phyloP scores from a whole-genome alignment of 2,113 vertebrate species.

The Callithrix jacchus region DNA sequence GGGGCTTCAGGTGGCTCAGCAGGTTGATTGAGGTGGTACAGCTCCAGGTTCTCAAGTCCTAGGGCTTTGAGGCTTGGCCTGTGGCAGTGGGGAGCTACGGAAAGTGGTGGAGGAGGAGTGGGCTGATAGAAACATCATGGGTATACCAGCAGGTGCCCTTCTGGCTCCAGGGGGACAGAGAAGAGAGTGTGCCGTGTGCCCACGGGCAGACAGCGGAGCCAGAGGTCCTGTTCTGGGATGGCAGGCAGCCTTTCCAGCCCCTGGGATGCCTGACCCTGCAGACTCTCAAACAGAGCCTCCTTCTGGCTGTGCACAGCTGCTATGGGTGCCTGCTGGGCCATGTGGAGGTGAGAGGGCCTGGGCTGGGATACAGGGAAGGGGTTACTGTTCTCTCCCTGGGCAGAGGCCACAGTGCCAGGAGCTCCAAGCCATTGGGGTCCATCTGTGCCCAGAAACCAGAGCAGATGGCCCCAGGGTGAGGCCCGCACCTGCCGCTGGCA shows the following conservation, averaged over 20 bases:
- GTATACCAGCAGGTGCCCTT: not conserved
- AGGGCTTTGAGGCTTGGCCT: not conserved
- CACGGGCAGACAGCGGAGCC: constrained; percentile 69
- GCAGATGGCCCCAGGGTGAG: fast-evolving
- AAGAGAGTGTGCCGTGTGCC: constrained; percentile 85
- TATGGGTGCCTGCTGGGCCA: constrained; percentile 74
- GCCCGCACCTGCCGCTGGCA: not conserved
- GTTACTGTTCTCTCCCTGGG: constrained; percentile 31
- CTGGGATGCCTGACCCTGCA: constrained; percentile 80
- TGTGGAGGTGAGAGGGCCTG: constrained; percentile 63
- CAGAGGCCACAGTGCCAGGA: constrained; percentile 75
- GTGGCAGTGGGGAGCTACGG: not conserved
- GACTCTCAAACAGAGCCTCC: constrained; percentile 83
- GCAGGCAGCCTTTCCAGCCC: constrained; percentile 62
- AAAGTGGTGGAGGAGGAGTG: not conserved
- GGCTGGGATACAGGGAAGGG: fast-evolving
- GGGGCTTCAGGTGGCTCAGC: not conserved
- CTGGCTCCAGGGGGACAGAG: constrained; percentile 68
- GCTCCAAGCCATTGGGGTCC: not conserved
- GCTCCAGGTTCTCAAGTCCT: not conserved
- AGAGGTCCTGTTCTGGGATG: constrained; percentile 77
- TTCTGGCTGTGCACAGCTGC: constrained; percentile 78
- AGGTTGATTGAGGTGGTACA: fast-evolving
- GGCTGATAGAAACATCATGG: not conserved
- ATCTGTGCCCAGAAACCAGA: not conserved